A percentile compares a stretch with the other conserved stretches of the same genome.
Conservation (phyloP, 35 echinoderm and acorn worm species). For the Acanthaster planci region DNA sequence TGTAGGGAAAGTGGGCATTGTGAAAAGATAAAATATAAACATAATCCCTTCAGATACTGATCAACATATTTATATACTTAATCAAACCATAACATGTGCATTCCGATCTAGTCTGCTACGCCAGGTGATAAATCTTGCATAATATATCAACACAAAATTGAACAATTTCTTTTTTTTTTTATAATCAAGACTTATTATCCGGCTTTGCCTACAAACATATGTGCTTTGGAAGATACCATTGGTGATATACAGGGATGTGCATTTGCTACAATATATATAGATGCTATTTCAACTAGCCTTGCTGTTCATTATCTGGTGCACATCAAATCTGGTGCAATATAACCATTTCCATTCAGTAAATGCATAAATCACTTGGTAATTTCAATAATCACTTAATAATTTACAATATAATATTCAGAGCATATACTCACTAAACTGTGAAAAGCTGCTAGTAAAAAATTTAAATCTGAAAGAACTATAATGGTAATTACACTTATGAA, state of each 20-base stretch:
- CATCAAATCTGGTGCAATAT: slow-evolving; percentile 18
- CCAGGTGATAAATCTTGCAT: slow-evolving; percentile 20
- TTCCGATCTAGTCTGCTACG: not conserved
- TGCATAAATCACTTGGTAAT: slow-evolving; percentile 32
- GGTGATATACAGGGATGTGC: slow-evolving; percentile 20
- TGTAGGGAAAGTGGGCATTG: too few relatives aligned
- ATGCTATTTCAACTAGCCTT: not conserved
- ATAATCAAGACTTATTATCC: not conserved
- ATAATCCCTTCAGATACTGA: too few relatives aligned
- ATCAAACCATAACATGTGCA: too few relatives aligned
- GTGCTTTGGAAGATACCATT: slow-evolving; percentile 28
- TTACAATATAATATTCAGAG: slow-evolving; percentile 13
- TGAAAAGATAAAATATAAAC: too few relatives aligned
- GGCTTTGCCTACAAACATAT: slow-evolving; percentile 16
- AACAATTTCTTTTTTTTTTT: not conserved
- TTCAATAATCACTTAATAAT: not conserved
- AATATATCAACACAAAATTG: slow-evolving; percentile 3
- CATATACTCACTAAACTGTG: not conserved
- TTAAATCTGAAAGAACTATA: slow-evolving; percentile 24
- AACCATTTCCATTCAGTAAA: slow-evolving; percentile 7
- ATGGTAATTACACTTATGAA: slow-evolving; percentile 5
- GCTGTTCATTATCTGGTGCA: slow-evolving; percentile 8
- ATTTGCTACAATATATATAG: not conserved
- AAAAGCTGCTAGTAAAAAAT: slow-evolving; percentile 32
- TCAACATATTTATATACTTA: too few relatives aligned